Evolutionary conservation across 2,797 vertebrate genomes (phyloP).

Genomic region (Poecile montanus): DNA sequence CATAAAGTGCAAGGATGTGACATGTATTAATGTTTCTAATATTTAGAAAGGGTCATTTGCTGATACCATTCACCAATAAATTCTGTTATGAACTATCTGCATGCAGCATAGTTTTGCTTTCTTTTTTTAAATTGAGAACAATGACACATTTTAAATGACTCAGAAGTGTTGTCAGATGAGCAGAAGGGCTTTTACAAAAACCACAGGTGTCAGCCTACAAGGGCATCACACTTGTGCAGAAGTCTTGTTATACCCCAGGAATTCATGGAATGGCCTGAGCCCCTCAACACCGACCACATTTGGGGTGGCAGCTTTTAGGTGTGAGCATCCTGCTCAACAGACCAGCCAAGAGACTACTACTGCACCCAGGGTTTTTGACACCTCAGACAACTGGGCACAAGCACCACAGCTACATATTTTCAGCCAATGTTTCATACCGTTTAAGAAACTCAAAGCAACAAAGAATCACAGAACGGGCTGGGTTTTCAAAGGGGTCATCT

Average conservation of each 20-base stretch:
- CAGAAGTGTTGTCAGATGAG: not conserved
- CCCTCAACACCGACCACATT: not conserved
- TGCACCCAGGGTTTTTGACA: rapidly evolving
- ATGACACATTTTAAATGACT: not conserved
- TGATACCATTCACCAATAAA: not conserved
- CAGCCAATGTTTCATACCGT: rapidly evolving
- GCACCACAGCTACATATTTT: rapidly evolving
- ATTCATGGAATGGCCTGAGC: rapidly evolving
- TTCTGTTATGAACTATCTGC: not conserved
- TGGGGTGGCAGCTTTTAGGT: not conserved
- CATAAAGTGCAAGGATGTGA: not conserved
- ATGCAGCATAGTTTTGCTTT: not conserved
- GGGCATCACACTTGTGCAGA: not conserved
- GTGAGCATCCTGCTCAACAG: not conserved
- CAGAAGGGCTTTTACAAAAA: not conserved
- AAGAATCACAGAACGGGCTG: not conserved
- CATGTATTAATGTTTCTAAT: not conserved
- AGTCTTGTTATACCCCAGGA: not conserved
- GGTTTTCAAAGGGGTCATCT: not conserved
- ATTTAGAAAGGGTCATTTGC: not conserved
- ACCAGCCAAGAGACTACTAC: not conserved
- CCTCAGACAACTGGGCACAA: not conserved
- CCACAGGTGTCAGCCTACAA: rapidly evolving
- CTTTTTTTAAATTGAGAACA: not conserved
- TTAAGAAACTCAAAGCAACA: not conserved